phyloP scores from a whole-genome alignment of 2,113 vertebrate species.

The Peucedramus taeniatus region DNA sequence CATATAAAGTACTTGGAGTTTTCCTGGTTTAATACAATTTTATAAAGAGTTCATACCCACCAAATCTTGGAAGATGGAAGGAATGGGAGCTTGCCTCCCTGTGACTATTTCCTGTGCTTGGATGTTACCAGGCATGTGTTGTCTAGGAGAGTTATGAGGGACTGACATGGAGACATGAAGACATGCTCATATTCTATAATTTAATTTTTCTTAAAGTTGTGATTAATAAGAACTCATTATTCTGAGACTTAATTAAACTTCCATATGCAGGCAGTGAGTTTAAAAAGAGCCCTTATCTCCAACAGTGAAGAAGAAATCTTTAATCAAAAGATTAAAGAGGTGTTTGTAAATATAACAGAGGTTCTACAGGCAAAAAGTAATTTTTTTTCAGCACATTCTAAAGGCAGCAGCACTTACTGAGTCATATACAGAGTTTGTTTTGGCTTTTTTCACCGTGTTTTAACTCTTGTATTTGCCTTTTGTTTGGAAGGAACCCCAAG shows the following conservation, averaged over 20 bases:
- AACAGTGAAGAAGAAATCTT: neutral
- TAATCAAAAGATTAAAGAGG: neutral
- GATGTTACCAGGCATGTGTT: too few relatives aligned
- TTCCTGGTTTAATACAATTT: neutral
- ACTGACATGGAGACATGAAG: neutral
- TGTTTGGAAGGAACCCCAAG: neutral
- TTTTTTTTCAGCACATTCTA: neutral
- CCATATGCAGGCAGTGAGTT: neutral
- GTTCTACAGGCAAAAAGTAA: neutral
- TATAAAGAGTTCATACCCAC: neutral
- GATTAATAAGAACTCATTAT: neutral
- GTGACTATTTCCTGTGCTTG: neutral
- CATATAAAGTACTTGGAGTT: neutral
- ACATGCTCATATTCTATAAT: neutral
- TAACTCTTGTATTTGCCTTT: neutral
- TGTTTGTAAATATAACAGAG: neutral
- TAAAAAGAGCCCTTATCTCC: neutral
- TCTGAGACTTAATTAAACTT: neutral
- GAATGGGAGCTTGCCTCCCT: neutral
- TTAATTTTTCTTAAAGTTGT: neutral
- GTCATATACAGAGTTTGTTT: neutral
- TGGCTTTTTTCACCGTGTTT: neutral
- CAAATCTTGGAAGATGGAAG: neutral
- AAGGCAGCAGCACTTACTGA: neutral
- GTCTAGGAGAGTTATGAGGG: neutral